phyloP scores from a whole-genome alignment of 1,140 invertebrate genomes.

The Apis cerana region DNA sequence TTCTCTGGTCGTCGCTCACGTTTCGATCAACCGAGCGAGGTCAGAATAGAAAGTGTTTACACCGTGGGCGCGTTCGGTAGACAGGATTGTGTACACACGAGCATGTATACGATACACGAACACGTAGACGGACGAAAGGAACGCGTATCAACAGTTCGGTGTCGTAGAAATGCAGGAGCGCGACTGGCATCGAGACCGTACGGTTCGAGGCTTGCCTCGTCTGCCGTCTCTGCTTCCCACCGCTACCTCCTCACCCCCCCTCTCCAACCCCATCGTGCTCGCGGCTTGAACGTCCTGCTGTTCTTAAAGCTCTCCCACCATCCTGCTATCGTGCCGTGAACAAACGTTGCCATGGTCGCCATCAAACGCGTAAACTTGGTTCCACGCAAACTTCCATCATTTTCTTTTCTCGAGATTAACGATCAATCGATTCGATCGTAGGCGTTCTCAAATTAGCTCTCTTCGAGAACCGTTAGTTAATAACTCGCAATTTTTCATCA shows the following conservation, averaged over 20 bases:
- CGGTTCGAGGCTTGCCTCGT: slow-evolving; percentile 57
- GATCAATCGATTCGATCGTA: neutral
- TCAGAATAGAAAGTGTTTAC: slow-evolving; percentile 74
- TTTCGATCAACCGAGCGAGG: slow-evolving; percentile 57
- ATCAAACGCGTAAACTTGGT: slow-evolving; percentile 54
- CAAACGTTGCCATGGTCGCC: slow-evolving; percentile 61
- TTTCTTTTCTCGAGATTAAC: slow-evolving; percentile 11
- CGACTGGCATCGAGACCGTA: slow-evolving; percentile 63
- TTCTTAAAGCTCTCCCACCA: slow-evolving; percentile 58
- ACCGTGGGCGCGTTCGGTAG: slow-evolving; percentile 38
- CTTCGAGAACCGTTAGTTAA: neutral
- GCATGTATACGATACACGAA: neutral
- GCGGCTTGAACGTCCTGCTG: slow-evolving; percentile 38
- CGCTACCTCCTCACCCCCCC: slow-evolving; percentile 1
- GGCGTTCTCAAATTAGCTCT: neutral
- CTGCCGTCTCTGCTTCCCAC: slow-evolving; percentile 15
- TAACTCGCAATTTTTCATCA: neutral
- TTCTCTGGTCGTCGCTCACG: slow-evolving; percentile 32
- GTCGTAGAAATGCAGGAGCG: slow-evolving; percentile 64
- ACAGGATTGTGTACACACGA: slow-evolving; percentile 14
- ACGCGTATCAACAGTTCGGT: neutral
- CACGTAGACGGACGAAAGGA: slow-evolving; percentile 2
- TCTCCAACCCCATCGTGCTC: neutral
- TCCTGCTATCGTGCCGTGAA: slow-evolving; percentile 40
- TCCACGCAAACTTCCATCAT: slow-evolving; percentile 32